Evolutionary conservation across 2,797 vertebrate species (phyloP).

Genomic region (Hippocampus kuda): DNA sequence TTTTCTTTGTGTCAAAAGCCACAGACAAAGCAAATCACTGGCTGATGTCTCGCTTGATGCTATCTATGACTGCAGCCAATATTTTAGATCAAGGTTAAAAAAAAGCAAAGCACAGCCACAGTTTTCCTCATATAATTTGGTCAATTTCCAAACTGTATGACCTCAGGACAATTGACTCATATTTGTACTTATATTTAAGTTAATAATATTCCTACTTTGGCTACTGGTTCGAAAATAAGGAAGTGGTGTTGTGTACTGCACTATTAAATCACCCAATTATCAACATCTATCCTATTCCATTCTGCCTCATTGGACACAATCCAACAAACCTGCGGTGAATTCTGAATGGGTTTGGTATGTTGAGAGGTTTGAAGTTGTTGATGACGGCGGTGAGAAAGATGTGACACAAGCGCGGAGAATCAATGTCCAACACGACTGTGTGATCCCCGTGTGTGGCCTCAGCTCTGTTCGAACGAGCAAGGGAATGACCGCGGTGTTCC

Average conservation of each 20-base stretch:
- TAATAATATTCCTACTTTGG: background rate
- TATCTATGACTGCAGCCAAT: background rate
- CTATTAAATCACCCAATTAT: constrained; percentile 20
- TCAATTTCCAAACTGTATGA: no score
- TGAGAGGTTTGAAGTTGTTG: background rate
- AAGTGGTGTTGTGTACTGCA: background rate
- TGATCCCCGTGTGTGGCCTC: constrained; percentile 26
- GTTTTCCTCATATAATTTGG: no score
- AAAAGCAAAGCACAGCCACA: no score
- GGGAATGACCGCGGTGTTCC: constrained; percentile 34
- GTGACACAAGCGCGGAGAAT: background rate
- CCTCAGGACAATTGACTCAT: background rate
- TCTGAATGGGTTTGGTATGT: background rate
- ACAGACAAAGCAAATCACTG: no score
- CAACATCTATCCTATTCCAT: constrained; percentile 29
- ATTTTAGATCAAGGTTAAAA: background rate
- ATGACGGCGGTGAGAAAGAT: background rate
- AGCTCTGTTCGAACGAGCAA: background rate
- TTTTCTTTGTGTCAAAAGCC: no score
- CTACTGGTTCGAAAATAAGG: background rate
- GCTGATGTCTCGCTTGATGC: background rate
- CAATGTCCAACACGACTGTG: background rate
- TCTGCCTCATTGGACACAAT: constrained; percentile 32
- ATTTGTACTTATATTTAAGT: background rate
- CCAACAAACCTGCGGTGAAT: constrained; percentile 30